phyloP scores from a whole-genome alignment of 2,888 invertebrate species.

The Formica aserva region DNA sequence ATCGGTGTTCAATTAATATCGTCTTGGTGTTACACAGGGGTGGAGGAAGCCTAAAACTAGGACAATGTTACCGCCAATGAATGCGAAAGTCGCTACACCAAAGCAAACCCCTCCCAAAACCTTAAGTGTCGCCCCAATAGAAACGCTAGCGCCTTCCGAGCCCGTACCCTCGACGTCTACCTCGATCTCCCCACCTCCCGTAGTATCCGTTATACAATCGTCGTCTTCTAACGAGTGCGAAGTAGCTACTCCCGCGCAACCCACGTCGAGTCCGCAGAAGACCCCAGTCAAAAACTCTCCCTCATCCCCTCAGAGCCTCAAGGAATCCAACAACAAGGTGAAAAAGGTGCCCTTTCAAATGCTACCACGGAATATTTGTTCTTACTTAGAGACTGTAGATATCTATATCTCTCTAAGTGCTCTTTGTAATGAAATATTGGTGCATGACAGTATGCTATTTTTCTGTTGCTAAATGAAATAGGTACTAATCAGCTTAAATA shows the following conservation, averaged over 20 bases:
- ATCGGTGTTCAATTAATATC: slow-evolving; percentile 76
- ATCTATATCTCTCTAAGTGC: slow-evolving; percentile 37
- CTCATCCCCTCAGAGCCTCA: slow-evolving; percentile 85
- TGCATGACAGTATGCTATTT: slow-evolving; percentile 54
- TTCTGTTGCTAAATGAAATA: slow-evolving; percentile 50
- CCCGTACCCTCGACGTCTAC: slow-evolving; percentile 82
- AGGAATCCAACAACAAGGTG: slow-evolving; percentile 85
- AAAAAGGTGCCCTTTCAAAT: slow-evolving; percentile 84
- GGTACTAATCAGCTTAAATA: slow-evolving; percentile 56
- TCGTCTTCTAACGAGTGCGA: slow-evolving; percentile 80
- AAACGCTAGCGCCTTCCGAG: slow-evolving; percentile 81
- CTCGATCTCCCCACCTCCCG: slow-evolving; percentile 81
- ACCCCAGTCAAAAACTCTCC: slow-evolving; percentile 85
- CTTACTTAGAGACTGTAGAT: slow-evolving; percentile 50
- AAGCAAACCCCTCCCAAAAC: slow-evolving; percentile 86
- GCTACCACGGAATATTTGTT: slow-evolving; percentile 56
- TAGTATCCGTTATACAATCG: slow-evolving; percentile 81
- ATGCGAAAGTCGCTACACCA: slow-evolving; percentile 86
- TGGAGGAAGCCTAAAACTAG: slow-evolving; percentile 93
- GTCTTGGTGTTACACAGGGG: slow-evolving; percentile 87
- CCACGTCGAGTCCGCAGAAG: slow-evolving; percentile 83
- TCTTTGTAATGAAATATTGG: slow-evolving; percentile 48
- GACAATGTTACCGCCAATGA: slow-evolving; percentile 90
- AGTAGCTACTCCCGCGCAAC: slow-evolving; percentile 82
- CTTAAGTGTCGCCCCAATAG: slow-evolving; percentile 83